Conservation (phyloP, 2,888 invertebrate genomes). For the Conus canariensis region DNA sequence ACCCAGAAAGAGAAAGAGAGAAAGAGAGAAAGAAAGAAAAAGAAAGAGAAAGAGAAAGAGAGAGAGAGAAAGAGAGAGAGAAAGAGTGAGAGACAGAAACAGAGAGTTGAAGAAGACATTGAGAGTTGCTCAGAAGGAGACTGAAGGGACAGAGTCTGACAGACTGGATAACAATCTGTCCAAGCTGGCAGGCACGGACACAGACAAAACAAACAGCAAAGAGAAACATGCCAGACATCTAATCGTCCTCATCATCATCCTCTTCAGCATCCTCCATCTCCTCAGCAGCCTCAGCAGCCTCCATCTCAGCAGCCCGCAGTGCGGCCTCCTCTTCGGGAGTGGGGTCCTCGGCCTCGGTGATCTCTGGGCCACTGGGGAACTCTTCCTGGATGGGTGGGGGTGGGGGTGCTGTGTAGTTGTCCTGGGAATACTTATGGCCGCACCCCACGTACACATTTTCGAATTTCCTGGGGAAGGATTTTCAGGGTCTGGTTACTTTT, state of each 20-base stretch:
- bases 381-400: constrained; percentile 86
- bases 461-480: constrained; percentile 81
- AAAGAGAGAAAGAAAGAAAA: too few species aligned
- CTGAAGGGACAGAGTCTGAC: too few species aligned
- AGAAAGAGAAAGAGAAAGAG: background rate
- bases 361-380: constrained; percentile 83
- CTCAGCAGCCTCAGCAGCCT: constrained; percentile 84
- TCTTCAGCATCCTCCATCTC: constrained; percentile 82
- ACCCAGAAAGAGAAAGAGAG: too few species aligned
- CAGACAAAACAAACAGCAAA: background rate
- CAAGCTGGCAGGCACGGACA: background rate
- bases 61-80: background rate
- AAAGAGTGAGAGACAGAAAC: background rate
- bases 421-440: constrained; percentile 86
- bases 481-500: background rate
- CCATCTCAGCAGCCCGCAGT: constrained; percentile 73
- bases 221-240: background rate
- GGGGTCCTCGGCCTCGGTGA: constrained; percentile 89
- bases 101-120: too few species aligned
- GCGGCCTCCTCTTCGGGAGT: constrained; percentile 87
- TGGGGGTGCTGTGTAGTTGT: constrained; percentile 87
- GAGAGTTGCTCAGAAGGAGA: background rate
- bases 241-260: constrained; percentile 76
- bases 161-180: too few species aligned
- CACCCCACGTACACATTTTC: constrained; percentile 89